Percentiles rank a stretch among this genome's conserved stretches.
Conservation (phyloP, 2,113 vertebrate genomes). For the Rostratula benghalensis region DNA sequence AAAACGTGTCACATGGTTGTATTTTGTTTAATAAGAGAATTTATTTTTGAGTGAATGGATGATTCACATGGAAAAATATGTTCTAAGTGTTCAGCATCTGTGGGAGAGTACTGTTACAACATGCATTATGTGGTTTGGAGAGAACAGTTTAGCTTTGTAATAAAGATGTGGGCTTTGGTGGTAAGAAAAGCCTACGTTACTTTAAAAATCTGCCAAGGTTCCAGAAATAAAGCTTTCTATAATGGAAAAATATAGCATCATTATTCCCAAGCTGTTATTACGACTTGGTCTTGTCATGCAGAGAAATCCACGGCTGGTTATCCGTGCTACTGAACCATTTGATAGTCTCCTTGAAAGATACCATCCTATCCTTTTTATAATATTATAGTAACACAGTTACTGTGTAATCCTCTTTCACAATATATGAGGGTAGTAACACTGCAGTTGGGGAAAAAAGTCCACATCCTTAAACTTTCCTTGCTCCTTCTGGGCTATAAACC, state of each 20-base stretch:
- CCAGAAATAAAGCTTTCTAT: constrained; percentile 18
- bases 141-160: constrained; percentile 52
- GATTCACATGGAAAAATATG: constrained; percentile 66
- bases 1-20: neutral
- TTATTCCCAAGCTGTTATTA: constrained; percentile 36
- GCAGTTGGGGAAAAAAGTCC: neutral
- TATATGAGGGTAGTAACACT: neutral
- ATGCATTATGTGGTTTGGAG: constrained; percentile 26
- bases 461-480: neutral
- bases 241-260: constrained; percentile 29
- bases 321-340: neutral
- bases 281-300: neutral
- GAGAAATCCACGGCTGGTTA: neutral
- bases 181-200: neutral
- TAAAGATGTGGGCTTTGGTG: constrained; percentile 39
- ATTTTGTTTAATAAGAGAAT: constrained; percentile 43
- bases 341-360: neutral
- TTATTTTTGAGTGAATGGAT: constrained; percentile 55
- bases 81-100: constrained; percentile 37
- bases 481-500: neutral
- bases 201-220: constrained; percentile 12
- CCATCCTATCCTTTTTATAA: neutral
- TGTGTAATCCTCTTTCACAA: neutral
- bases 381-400: neutral
- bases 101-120: constrained; percentile 62